Evolutionary conservation across 2,888 invertebrate genomes (phyloP), one percentile per base, ranked within the genome.

Genomic region (Dryobotodes eremita): DNA sequence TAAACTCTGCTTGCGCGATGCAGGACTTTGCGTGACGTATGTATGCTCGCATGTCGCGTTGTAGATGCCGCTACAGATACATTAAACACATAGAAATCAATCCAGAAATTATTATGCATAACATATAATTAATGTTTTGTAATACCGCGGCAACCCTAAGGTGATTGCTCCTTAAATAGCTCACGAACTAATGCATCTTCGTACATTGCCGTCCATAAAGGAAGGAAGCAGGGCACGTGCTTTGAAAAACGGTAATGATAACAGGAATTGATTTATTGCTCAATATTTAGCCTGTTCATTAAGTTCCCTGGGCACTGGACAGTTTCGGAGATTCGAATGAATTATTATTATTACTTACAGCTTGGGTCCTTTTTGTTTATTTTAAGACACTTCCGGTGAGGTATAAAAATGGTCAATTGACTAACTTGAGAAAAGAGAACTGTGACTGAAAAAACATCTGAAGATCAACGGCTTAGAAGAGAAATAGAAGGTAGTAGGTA

Each of bases 191-290:
- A 85, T 77, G 83, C 75, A 80, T 83, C 77, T 84, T 80, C 80
- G 80, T 86, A 77, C 85, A 88, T 88, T 82, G 73, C 80, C 77
- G 72, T 62, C 61, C 64, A 68, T 59, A 61, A 55, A 86, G 89
- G 88, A 89, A 89, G 90, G 87, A 89, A 89, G 77, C 31, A 57
- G 10, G 26, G 66, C 83, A 82, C 79, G 89, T 84, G 84, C 82
- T 77, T 86, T 80, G 80, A 89, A 87, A 89, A 89, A 82, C 80
- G 59, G 71, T 79, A 77, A 88, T 86, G 87, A 89, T 89, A 86
- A 87, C 84, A 88, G 85, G 81, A 87, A 89, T 89, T 88, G 86
- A 89, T 89, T 88, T 89, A 87, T 82, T 68, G 77, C 57, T 64
- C 75, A 79, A 86, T 83, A 80, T 84, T 86, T 73, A 75, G 50